Evolutionary conservation across 2,888 invertebrate species (phyloP).

Genomic region (Trachelus tabidus): DNA sequence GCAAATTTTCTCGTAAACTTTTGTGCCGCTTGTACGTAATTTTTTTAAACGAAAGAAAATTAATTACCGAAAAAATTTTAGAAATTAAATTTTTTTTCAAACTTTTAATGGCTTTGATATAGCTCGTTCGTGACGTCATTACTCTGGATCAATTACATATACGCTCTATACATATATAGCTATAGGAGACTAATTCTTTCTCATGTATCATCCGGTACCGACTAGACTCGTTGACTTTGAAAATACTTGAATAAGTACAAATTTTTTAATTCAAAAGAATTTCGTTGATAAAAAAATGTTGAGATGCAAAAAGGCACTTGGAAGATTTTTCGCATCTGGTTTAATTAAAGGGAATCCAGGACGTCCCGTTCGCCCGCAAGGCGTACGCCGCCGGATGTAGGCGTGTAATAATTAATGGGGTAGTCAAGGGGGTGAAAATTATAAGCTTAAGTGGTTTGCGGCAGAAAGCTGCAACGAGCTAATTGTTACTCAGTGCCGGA

Average conservation of each 20-base stretch:
- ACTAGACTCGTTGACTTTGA: background rate
- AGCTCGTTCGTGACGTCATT: background rate
- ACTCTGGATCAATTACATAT: background rate
- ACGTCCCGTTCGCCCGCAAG: background rate
- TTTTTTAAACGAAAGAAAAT: background rate
- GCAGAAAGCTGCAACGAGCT: conserved; percentile 3
- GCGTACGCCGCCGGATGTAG: background rate
- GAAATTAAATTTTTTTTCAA: background rate
- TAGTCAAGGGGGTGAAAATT: background rate
- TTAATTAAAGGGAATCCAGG: background rate
- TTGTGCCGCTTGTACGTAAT: background rate
- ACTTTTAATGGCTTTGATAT: background rate
- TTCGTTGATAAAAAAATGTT: background rate
- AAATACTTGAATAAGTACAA: background rate
- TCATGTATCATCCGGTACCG: too few species aligned
- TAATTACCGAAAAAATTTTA: background rate
- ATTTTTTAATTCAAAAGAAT: background rate
- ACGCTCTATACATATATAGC: background rate
- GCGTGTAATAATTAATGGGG: background rate
- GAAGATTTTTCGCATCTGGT: background rate
- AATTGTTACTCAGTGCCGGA: background rate
- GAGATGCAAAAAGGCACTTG: background rate
- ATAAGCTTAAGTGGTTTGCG: conserved; percentile 2
- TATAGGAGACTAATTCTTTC: background rate
- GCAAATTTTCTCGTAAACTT: background rate